Evolutionary conservation across 2,888 invertebrate species (phyloP).

Genomic region (Hedya salicella): DNA sequence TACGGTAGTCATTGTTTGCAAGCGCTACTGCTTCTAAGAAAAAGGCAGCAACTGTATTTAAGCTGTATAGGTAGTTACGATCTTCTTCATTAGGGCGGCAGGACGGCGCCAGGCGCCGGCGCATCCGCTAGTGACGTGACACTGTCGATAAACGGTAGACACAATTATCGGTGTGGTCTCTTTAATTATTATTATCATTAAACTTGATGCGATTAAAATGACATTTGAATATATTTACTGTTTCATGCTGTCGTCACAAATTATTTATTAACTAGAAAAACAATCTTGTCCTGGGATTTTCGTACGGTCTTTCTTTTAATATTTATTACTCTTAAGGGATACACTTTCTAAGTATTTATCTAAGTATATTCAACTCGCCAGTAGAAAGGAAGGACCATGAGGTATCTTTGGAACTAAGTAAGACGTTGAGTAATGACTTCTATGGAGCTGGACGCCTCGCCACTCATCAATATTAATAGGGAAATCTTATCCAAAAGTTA

Average conservation of each 20-base stretch:
- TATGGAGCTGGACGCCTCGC: no score
- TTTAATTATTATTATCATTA: neutral
- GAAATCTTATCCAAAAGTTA: no score
- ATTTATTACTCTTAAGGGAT: no score
- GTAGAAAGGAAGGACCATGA: no score
- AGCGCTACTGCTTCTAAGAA: neutral
- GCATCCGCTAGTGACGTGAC: constrained; percentile 78
- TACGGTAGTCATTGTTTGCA: constrained; percentile 29
- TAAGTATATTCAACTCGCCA: no score
- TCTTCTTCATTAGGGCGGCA: constrained; percentile 57
- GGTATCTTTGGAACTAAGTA: no score
- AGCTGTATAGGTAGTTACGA: neutral
- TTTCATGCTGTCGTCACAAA: neutral
- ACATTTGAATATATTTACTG: neutral
- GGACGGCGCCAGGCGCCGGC: constrained; percentile 64
- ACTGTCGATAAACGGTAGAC: constrained; percentile 56
- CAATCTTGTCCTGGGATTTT: no score
- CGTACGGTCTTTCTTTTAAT: no score
- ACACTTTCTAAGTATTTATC: no score
- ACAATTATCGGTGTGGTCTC: constrained; percentile 55
- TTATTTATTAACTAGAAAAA: neutral
- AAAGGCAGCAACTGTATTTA: constrained; percentile 1
- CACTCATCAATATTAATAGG: no score
- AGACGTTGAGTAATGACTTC: no score
- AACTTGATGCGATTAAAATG: constrained; percentile 47